Base-by-base conservation (phyloP, 2,797 vertebrate species). In the Antrozous pallidus region DNA sequence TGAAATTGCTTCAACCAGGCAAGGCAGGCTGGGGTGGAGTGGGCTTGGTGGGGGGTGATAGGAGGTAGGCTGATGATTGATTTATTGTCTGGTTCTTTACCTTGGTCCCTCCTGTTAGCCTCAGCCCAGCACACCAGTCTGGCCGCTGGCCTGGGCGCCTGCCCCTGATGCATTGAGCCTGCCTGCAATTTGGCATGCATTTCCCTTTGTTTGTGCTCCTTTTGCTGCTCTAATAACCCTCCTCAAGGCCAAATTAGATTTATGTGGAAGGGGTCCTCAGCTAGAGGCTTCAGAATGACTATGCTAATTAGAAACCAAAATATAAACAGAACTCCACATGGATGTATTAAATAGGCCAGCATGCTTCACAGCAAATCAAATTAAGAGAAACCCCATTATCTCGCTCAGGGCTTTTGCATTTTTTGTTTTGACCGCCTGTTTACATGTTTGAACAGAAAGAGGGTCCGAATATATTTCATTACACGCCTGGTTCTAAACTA, bases 331-430 rank as follows among this genome's bases (percentile, higher is more conserved):
- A 94, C 95, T 98, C 97, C 97, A 96, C 97, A 94, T 96, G 96
- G 95, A 97, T 95, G 94, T 96, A 95, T 96, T 98, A 97, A 94
- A 90, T 96, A 92, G 91, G 94, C 94, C 92, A 83, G 93, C 82
- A 69, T 95, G 94, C 94, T 96, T 96, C 95, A 90, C 92, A 94
- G 96, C 96, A 97, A 98, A 98, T 98, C 79, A 95, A 97, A 97
- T 98, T 95, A 97, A 97, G 95, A 97, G 95, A 97, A 98, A 98
- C 97, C 87, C 94, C 95, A 97, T 98, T 98, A 97, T 96, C 95
- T 94, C 18, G 16, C 90, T 96, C 79, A 83, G 84, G 78, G 95
- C 77, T 97, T 97, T 94, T 97, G 82, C 70, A 7, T 83, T 49
- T 90, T 96, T 71, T 51, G 54, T 90, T 31, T 96, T 97, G 96